phyloP scores from a whole-genome alignment of 53 echinoderm and acorn worm species.

The Stichopus horrens region DNA sequence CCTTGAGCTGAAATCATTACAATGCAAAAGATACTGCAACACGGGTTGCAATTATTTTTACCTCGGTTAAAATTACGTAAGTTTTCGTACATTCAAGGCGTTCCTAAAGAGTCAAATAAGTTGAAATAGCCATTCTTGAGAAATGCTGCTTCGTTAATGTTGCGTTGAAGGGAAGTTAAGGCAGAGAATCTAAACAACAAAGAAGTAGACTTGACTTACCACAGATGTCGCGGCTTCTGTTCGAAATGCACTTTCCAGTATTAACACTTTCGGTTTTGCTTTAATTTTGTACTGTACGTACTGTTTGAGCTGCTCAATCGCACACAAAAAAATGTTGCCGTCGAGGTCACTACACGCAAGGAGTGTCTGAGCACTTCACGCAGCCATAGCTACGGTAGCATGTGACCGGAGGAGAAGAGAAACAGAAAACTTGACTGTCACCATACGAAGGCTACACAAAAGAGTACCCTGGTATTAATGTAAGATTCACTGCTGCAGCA shows the following conservation, averaged over 20 bases:
- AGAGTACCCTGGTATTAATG: neutral
- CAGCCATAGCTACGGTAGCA: neutral
- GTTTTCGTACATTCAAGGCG: too few species aligned
- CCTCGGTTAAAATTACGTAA: too few species aligned
- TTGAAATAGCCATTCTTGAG: too few species aligned
- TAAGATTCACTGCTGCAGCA: neutral
- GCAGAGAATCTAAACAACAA: neutral
- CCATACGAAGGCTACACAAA: neutral
- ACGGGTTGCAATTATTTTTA: too few species aligned
- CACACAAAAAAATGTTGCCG: neutral
- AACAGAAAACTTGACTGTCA: neutral
- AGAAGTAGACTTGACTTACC: neutral
- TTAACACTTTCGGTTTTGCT: neutral
- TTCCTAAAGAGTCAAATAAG: too few species aligned
- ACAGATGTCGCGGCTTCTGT: neutral
- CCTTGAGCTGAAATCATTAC: too few species aligned
- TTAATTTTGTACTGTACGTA: neutral
- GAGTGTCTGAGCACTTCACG: conserved; percentile 10
- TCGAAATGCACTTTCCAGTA: neutral
- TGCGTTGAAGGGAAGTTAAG: too few species aligned
- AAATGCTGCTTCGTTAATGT: too few species aligned
- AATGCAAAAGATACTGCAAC: too few species aligned
- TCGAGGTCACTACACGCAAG: neutral
- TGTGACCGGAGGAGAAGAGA: neutral
- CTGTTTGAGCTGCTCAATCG: neutral